Conservation (phyloP, 2,113 vertebrate species). For the Suncus etruscus region DNA sequence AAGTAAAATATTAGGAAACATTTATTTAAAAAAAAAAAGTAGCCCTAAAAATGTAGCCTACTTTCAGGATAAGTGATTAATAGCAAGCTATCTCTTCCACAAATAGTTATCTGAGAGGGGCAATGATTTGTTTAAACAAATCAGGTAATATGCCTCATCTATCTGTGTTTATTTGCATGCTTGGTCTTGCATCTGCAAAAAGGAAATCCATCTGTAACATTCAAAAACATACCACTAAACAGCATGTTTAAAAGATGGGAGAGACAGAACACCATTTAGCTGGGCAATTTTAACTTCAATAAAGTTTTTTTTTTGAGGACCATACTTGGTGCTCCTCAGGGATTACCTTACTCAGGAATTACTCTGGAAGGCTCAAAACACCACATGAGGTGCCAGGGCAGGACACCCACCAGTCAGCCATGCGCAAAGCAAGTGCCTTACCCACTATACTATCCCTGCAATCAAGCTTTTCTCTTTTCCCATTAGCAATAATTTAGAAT, state of each 20-base stretch:
- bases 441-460: too few species aligned
- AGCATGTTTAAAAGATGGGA: not conserved
- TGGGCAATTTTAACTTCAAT: slow-evolving; percentile 1
- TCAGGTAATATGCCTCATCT: slow-evolving; percentile 5
- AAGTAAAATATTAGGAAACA: not conserved
- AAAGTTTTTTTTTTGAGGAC: not conserved
- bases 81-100: rapidly evolving
- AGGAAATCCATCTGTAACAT: not conserved
- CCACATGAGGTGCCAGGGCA: too few species aligned
- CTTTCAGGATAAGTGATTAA: slow-evolving; percentile 5
- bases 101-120: not conserved
- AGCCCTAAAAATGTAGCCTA: not conserved
- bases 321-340: too few species aligned
- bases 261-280: not conserved
- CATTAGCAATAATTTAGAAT: not conserved
- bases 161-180: not conserved
- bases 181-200: slow-evolving; percentile 34
- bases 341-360: too few species aligned
- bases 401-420: too few species aligned
- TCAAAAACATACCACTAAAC: not conserved
- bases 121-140: slow-evolving; percentile 3
- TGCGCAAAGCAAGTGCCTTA: too few species aligned
- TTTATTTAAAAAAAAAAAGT: not conserved
- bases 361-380: too few species aligned
- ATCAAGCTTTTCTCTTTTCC: not conserved